These are phyloP conservation scores for Platanista minor DNA, from an alignment of 2,113 vertebrate species.

Conservation along the genomic window DNA sequence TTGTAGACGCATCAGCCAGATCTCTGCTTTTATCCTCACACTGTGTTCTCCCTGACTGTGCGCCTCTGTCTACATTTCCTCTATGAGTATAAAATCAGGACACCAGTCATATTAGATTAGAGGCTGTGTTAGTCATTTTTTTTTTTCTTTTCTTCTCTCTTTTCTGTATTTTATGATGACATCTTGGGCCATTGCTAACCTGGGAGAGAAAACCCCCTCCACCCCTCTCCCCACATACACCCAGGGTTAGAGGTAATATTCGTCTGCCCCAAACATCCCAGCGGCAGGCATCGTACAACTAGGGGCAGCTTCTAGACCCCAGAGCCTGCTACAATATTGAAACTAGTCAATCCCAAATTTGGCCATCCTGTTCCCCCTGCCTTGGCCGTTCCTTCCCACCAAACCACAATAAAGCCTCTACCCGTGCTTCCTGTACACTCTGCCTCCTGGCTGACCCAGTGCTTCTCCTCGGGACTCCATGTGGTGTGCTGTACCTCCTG, in stretches of 20 bases:
- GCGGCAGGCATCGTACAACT: too few relatives aligned
- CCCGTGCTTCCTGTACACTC: background rate
- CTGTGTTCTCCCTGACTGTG: background rate
- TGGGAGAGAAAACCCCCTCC: too few relatives aligned
- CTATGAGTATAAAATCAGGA: background rate
- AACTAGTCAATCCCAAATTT: background rate
- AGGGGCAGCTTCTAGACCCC: background rate
- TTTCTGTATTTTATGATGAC: background rate
- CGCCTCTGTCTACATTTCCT: background rate
- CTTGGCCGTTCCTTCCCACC: background rate
- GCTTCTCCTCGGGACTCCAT: background rate
- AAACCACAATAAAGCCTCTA: background rate
- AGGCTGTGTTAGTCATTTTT: background rate
- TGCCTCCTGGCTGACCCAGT: background rate
- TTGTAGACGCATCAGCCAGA: background rate
- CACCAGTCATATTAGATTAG: background rate
- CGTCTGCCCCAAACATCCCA: background rate
- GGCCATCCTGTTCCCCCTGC: too few relatives aligned
- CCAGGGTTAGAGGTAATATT: background rate
- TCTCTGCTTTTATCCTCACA: background rate
- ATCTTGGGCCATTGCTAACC: background rate
- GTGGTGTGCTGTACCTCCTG: background rate
- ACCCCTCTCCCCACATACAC: fast-evolving
- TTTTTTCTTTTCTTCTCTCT: background rate
- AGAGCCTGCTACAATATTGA: too few relatives aligned